Evolutionary conservation across 2,113 vertebrate genomes (phyloP).

Genomic region (Canis aureus): DNA sequence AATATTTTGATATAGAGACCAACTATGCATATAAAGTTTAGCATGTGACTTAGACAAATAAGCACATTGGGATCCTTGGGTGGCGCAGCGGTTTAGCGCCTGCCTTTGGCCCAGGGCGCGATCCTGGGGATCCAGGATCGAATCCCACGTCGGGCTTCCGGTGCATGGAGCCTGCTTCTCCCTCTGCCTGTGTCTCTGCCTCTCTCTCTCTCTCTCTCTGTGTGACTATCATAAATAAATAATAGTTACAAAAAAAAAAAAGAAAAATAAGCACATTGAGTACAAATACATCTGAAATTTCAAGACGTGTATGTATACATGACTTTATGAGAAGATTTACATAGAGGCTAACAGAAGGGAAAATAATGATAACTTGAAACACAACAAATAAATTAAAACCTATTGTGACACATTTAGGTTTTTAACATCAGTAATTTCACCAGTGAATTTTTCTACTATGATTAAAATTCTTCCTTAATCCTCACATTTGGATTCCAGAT

Average conservation of each 20-base stretch:
- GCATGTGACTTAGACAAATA: not conserved
- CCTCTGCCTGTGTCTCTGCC: too few species aligned
- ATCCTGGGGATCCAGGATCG: too few species aligned
- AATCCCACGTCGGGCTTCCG: too few species aligned
- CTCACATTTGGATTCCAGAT: not conserved
- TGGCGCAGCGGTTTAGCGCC: too few species aligned
- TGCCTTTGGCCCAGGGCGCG: too few species aligned
- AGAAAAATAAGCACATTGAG: not conserved
- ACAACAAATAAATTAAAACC: not conserved
- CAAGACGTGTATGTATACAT: not conserved
- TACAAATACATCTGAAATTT: not conserved
- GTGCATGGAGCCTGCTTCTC: too few species aligned
- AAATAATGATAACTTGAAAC: not conserved
- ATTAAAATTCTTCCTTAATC: not conserved
- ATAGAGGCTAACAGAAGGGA: not conserved
- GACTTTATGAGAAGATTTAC: not conserved
- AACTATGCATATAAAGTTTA: conserved; percentile 2
- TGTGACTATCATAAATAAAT: too few species aligned
- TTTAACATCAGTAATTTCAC: not conserved
- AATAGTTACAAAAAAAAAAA: too few species aligned
- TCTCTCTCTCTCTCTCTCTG: too few species aligned
- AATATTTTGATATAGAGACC: not conserved
- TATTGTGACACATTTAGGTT: not conserved
- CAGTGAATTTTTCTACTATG: not conserved
- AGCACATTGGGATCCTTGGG: not conserved